A percentile compares a stretch with the other conserved stretches of the same genome.
These are phyloP conservation scores for Dinomys branickii DNA, from an alignment of 2,113 vertebrate genomes.

Conservation along the genomic window DNA sequence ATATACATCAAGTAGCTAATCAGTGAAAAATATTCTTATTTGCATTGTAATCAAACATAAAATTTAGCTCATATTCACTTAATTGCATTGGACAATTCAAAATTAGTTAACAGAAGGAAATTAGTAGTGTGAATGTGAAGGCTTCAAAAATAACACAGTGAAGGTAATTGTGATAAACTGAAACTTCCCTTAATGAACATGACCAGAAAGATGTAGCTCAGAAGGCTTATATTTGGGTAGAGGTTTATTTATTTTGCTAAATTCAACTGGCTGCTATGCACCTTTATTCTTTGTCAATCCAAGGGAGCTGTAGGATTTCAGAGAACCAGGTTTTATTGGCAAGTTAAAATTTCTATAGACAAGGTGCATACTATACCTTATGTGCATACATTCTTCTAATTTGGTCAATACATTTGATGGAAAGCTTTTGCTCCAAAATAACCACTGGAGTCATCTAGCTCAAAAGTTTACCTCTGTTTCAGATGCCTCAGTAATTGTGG, in stretches of 20 bases:
- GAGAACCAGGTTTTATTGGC: neutral
- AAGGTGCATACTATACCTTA: neutral
- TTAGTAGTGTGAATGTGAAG: neutral
- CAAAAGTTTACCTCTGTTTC: neutral
- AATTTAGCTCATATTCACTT: constrained; percentile 17
- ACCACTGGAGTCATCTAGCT: neutral
- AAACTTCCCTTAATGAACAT: neutral
- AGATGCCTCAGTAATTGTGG: neutral
- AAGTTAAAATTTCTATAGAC: neutral
- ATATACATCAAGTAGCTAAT: neutral
- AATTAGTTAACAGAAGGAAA: constrained; percentile 32
- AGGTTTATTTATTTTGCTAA: constrained; percentile 9
- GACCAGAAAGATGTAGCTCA: neutral
- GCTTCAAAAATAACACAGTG: neutral
- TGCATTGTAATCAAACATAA: neutral
- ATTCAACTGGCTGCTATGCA: neutral
- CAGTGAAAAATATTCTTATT: neutral
- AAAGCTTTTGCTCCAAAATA: neutral
- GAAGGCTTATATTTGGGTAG: neutral
- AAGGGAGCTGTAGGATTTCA: neutral
- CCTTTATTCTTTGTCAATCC: neutral
- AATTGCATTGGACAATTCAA: neutral
- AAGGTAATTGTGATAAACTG: neutral
- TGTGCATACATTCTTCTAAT: neutral
- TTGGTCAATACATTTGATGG: neutral